phyloP scores from a whole-genome alignment of 2,888 invertebrate genomes.

The Perizoma affinitatum region DNA sequence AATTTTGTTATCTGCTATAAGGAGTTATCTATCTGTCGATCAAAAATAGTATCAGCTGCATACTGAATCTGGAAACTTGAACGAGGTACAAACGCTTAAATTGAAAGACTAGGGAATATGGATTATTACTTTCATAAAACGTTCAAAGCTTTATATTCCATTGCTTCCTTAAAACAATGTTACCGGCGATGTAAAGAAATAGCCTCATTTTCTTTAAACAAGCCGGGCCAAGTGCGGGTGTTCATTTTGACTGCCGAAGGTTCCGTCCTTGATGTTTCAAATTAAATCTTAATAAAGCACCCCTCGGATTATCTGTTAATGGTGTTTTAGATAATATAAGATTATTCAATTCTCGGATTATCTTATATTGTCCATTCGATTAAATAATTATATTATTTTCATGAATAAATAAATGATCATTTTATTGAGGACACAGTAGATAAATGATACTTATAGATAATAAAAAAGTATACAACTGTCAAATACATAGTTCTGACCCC shows the following conservation, averaged over 20 bases:
- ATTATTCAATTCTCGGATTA: too few species aligned
- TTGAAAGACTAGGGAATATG: slow-evolving; percentile 33
- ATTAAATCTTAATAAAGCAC: not conserved
- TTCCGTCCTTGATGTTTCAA: slow-evolving; percentile 4
- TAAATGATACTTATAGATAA: too few species aligned
- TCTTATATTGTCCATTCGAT: too few species aligned
- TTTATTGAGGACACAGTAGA: too few species aligned
- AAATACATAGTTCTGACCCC: too few species aligned
- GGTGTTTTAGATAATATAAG: too few species aligned
- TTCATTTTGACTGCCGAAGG: slow-evolving; percentile 1
- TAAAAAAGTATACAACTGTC: too few species aligned
- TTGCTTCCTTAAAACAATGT: slow-evolving; percentile 41
- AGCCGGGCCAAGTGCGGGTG: slow-evolving; percentile 30
- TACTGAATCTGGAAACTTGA: not conserved
- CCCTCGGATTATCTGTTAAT: too few species aligned
- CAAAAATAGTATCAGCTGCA: not conserved
- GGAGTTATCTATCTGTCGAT: too few species aligned
- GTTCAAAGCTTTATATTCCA: slow-evolving; percentile 29
- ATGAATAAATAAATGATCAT: too few species aligned
- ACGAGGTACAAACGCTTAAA: slow-evolving; percentile 28
- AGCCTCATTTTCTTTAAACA: slow-evolving; percentile 45
- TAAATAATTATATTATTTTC: too few species aligned
- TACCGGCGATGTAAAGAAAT: slow-evolving; percentile 43
- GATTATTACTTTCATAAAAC: slow-evolving; percentile 35
- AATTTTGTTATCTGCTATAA: too few species aligned